These are phyloP conservation scores for Ceratotherium simum DNA, from an alignment of 2,113 vertebrate genomes.

Conservation along the genomic window DNA sequence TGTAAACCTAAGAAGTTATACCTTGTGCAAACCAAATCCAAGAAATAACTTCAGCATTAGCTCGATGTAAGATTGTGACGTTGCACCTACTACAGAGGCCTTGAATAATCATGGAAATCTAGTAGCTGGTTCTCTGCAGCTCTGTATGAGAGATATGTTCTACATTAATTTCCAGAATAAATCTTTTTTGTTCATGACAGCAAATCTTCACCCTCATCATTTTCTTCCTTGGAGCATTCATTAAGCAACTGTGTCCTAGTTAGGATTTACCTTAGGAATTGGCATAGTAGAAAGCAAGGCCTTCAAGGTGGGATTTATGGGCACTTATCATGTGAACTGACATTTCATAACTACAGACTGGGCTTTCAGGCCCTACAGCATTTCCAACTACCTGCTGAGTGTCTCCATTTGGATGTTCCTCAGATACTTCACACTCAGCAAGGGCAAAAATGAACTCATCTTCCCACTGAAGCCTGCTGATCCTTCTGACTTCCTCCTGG, in stretches of 20 bases:
- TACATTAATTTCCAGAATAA: constrained; percentile 22
- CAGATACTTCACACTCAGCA: background rate
- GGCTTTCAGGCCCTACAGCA: background rate
- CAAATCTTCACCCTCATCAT: background rate
- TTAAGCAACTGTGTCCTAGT: background rate
- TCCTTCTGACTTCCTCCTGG: background rate
- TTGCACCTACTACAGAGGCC: background rate
- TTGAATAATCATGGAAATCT: background rate
- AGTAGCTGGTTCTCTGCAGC: background rate
- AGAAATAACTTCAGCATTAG: constrained; percentile 28
- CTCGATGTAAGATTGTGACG: background rate
- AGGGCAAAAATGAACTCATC: background rate
- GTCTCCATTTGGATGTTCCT: background rate
- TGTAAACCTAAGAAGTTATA: background rate
- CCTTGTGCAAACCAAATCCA: background rate
- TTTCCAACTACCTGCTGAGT: background rate
- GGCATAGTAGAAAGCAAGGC: background rate
- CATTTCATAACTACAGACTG: background rate
- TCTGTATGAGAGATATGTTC: background rate
- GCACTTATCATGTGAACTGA: background rate
- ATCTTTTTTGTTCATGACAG: background rate
- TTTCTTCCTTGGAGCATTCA: constrained; percentile 14
- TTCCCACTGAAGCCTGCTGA: background rate
- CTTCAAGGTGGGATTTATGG: background rate
- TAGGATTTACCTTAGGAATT: background rate